A percentile compares a stretch with the other conserved stretches of the same genome.
phyloP scores from a whole-genome alignment of 2,113 vertebrate species.

The Percina caprodes region DNA sequence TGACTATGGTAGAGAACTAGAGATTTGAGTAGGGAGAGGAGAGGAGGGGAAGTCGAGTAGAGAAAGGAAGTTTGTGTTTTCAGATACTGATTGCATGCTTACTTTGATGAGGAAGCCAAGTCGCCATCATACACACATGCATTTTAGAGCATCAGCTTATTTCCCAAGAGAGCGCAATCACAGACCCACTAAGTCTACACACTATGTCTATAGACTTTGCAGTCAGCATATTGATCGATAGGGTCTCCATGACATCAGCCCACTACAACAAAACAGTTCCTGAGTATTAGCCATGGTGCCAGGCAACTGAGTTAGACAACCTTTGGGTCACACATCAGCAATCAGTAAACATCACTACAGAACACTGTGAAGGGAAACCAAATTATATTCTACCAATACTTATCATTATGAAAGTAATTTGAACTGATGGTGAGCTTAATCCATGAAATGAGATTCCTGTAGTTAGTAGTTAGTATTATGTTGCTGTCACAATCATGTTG shows the following conservation, averaged over 20 bases:
- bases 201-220: background rate
- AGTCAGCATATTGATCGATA: constrained; percentile 12
- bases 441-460: background rate
- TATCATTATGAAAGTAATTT: background rate
- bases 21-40: no score
- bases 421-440: background rate
- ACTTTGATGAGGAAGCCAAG: background rate
- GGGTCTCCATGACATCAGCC: background rate
- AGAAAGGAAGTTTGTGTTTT: background rate
- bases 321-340: background rate
- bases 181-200: no score
- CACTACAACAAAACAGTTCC: background rate
- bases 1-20: background rate
- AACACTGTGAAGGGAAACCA: background rate
- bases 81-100: background rate
- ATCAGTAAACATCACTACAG: background rate
- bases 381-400: background rate
- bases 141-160: background rate
- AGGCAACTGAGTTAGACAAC: constrained; percentile 8
- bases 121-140: background rate
- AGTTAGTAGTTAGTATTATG: background rate
- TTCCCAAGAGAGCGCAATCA: background rate
- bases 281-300: background rate
- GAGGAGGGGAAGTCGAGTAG: background rate
- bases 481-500: background rate